Evolutionary conservation across 2,888 invertebrate species (phyloP), one percentile per base, ranked within the genome.

Genomic region (Lampropteryx suffumata): DNA sequence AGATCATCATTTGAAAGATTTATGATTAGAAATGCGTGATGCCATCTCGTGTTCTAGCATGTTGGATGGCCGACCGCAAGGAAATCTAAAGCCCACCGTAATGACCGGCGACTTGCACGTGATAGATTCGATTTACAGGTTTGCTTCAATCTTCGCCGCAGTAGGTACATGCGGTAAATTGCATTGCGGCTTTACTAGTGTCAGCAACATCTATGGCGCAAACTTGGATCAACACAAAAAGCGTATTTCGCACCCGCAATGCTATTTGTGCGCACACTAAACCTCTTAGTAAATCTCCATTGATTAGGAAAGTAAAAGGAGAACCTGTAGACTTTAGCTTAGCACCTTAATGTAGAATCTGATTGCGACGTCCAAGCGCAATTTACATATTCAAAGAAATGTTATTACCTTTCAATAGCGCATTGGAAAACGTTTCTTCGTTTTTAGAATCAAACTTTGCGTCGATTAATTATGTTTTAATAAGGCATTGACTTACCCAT

Each of bases 81-180:
- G 76, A 79, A 73, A 80, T 81, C 71, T 71, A 70, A 70, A 67
- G 69, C 71, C 70, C 68, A 70, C 75, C 70, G 71, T 84, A 84
- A 84, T 85, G 80, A 81, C 76, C 35, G 71, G 79, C 72, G 70
- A 71, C 69, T 73, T 68, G 80, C 78, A 83, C 85, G 82, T 84
- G 82, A 84, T 85, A 82, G 80, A 84, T 88, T 82, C 78, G 76
- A 82, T 88, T 87, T 88, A 85, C 84, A 84, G 85, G 80, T 88
- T 86, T 69, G 70, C 76, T 82, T 79, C 79, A 83, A 87, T 85
- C 78, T 73, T 71, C 71, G 65, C 69, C 70, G 76, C 76, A 76
- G 76, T 77, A 71, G 73, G 76, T 70, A 68, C 65, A 71, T 73
- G 68, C 64, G 61, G 76, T 64, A 87, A 85, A 86, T 88, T 86